These are phyloP conservation scores for Sciurus niger DNA, from an alignment of 2,113 vertebrate genomes.

Conservation along the genomic window DNA sequence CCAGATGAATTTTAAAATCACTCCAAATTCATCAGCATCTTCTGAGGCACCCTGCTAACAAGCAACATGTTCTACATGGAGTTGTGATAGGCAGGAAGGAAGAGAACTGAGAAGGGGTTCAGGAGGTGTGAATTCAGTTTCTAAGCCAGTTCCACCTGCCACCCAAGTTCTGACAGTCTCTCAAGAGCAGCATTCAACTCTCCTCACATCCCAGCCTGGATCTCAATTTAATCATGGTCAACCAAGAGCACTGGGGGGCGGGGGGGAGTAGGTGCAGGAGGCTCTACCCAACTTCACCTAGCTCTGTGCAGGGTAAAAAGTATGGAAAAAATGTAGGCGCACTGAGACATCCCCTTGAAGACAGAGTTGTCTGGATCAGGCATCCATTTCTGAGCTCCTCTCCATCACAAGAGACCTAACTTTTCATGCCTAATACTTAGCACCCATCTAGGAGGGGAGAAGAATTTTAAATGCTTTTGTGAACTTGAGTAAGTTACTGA, in stretches of 20 bases:
- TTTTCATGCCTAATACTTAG: neutral
- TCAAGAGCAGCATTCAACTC: neutral
- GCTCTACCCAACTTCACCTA: neutral
- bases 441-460: neutral
- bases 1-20: slow-evolving; percentile 72
- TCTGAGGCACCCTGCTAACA: slow-evolving; percentile 48
- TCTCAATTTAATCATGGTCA: neutral
- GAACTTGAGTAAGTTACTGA: neutral
- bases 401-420: neutral
- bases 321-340: neutral
- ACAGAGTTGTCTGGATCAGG: neutral
- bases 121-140: neutral
- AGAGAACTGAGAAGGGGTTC: neutral
- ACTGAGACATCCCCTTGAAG: neutral
- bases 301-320: neutral
- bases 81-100: neutral
- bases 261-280: neutral
- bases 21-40: slow-evolving; percentile 73
- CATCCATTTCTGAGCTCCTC: neutral
- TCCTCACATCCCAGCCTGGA: neutral
- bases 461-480: neutral
- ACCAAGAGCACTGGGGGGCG: neutral
- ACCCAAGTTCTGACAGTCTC: neutral
- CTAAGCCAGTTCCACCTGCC: neutral
- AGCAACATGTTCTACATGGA: neutral